phyloP scores from a whole-genome alignment of 2,797 vertebrate species.

The Bucorvus abyssinicus region DNA sequence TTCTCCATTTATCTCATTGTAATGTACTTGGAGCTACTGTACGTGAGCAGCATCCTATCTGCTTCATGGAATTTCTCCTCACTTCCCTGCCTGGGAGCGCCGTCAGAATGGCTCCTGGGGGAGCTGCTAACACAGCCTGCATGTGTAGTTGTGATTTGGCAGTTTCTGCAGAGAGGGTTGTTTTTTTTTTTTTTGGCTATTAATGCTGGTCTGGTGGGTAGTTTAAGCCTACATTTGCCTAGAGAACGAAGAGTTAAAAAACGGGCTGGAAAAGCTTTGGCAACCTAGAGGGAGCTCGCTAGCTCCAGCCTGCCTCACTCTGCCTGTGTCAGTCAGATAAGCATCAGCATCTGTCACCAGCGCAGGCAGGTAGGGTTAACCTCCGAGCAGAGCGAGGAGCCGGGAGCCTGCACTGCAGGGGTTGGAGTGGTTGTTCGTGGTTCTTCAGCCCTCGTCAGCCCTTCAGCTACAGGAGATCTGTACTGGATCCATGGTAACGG shows the following conservation, averaged over 20 bases:
- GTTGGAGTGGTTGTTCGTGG: conserved; percentile 53
- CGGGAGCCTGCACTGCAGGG: conserved; percentile 79
- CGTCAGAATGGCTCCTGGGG: neutral
- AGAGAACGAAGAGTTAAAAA: conserved; percentile 66
- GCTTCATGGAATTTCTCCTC: conserved; percentile 36
- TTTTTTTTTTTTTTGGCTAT: neutral
- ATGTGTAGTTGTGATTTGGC: neutral
- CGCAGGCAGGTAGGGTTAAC: conserved; percentile 69
- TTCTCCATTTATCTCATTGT: conserved; percentile 17
- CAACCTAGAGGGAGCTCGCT: conserved; percentile 78
- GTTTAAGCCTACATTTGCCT: neutral
- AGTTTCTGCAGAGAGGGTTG: neutral
- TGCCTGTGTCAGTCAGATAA: conserved; percentile 65
- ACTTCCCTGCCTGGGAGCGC: conserved; percentile 13
- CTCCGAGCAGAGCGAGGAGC: conserved; percentile 59
- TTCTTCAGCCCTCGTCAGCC: conserved; percentile 33
- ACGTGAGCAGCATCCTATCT: conserved; percentile 16
- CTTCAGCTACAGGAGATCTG: conserved; percentile 61
- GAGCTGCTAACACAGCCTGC: neutral
- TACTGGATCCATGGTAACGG: conserved; percentile 79
- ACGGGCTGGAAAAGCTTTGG: conserved; percentile 55
- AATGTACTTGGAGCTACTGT: conserved; percentile 28
- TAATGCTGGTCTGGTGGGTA: neutral
- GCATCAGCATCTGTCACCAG: conserved; percentile 69
- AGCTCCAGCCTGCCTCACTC: conserved; percentile 72